Evolutionary conservation across 2,113 vertebrate species (phyloP).

Genomic region (Odobenus rosmarus): DNA sequence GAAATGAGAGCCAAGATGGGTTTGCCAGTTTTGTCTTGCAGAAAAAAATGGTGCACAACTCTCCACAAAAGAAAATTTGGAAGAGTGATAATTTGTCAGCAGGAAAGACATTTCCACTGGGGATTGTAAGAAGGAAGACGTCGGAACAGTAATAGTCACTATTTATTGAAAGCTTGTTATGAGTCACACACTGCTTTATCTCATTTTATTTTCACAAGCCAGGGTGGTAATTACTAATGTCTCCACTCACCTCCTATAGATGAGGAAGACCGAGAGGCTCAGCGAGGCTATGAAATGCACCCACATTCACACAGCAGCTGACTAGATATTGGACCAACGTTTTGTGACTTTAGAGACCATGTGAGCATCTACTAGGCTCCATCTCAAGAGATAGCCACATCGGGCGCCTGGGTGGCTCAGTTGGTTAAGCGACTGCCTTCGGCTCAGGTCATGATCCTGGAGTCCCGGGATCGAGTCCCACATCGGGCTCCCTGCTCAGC

Average conservation of each 20-base stretch:
- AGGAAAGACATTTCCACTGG: background rate
- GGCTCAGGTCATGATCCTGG: too few species aligned
- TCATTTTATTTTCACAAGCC: background rate
- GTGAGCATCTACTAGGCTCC: fast-evolving
- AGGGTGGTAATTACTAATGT: background rate
- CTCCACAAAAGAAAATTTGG: constrained; percentile 1
- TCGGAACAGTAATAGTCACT: background rate
- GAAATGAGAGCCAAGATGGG: background rate
- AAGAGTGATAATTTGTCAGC: background rate
- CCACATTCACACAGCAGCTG: background rate
- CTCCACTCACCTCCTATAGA: background rate
- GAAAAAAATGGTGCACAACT: background rate
- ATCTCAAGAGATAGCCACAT: fast-evolving
- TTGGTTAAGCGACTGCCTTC: too few species aligned
- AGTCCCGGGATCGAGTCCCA: too few species aligned
- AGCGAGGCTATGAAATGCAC: background rate
- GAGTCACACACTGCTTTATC: background rate
- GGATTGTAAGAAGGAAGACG: background rate
- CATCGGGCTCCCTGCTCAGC: too few species aligned
- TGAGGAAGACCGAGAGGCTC: background rate
- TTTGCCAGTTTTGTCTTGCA: background rate
- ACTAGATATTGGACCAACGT: fast-evolving
- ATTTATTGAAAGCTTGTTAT: background rate
- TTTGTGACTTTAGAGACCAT: background rate
- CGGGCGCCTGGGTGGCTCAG: too few species aligned